phyloP scores from a whole-genome alignment of 2,888 invertebrate genomes.

The Agrilus cyanescens region DNA sequence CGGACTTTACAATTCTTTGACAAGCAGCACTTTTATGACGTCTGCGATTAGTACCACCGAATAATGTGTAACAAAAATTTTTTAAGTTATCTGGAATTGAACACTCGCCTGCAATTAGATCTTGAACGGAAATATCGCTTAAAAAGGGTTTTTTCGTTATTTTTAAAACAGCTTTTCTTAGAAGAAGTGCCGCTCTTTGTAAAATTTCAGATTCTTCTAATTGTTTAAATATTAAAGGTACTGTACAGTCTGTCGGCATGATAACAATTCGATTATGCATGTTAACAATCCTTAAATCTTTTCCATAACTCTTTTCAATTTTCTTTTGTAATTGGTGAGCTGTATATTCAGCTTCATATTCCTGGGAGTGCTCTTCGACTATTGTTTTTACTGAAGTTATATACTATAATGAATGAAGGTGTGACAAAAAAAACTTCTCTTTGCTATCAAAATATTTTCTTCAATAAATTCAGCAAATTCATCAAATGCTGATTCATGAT shows the following conservation, averaged over 20 bases:
- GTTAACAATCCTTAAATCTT: constrained; percentile 1
- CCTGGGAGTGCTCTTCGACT: too few species aligned
- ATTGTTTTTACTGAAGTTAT: too few species aligned
- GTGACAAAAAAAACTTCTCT: too few species aligned
- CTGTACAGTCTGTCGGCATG: constrained; percentile 4
- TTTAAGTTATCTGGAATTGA: constrained; percentile 9
- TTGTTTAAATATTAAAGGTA: constrained; percentile 4
- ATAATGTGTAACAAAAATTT: constrained; percentile 7
- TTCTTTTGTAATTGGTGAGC: too few species aligned
- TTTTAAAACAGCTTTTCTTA: constrained; percentile 6
- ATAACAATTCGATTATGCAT: constrained; percentile 1
- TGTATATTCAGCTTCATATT: too few species aligned
- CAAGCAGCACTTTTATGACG: constrained; percentile 8
- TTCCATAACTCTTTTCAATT: background rate
- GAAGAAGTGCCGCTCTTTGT: constrained; percentile 5
- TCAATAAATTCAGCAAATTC: constrained; percentile 1
- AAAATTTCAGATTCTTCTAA: constrained; percentile 6
- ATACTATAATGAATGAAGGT: too few species aligned
- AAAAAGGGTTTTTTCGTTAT: constrained; percentile 6
- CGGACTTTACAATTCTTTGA: constrained; percentile 5
- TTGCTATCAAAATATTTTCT: background rate
- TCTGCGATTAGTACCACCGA: constrained; percentile 9
- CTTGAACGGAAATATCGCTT: constrained; percentile 1
- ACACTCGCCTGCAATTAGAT: constrained; percentile 7
- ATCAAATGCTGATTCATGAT: constrained; percentile 2